Conservation (phyloP, 1,140 invertebrate genomes). For the Leucophenga varia region DNA sequence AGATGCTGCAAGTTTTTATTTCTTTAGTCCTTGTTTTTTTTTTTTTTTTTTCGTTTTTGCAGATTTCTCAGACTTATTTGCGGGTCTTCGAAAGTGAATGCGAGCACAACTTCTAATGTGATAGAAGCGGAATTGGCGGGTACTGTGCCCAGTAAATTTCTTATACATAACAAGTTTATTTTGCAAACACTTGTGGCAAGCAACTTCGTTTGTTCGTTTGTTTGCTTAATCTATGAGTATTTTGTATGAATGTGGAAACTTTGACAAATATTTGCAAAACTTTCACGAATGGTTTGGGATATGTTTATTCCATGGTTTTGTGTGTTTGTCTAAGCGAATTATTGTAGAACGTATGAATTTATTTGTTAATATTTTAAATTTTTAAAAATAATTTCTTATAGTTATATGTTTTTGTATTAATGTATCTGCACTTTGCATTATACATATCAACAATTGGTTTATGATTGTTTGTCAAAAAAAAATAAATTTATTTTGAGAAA, state of each 20-base stretch:
- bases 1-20: constrained; percentile 49
- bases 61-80: constrained; percentile 51
- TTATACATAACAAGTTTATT: constrained; percentile 51
- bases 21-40: too few relatives aligned
- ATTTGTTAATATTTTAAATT: too few relatives aligned
- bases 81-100: too few relatives aligned
- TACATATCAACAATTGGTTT: too few relatives aligned
- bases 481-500: too few relatives aligned
- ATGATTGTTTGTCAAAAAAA: too few relatives aligned
- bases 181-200: constrained; percentile 55
- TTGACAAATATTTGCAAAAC: constrained; percentile 52
- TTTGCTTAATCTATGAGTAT: constrained; percentile 50
- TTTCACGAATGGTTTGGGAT: constrained; percentile 36
- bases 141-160: constrained; percentile 37
- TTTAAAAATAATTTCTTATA: too few relatives aligned
- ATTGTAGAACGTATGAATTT: constrained; percentile 49
- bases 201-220: constrained; percentile 49
- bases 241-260: constrained; percentile 53
- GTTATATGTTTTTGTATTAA: too few relatives aligned
- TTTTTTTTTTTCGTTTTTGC: too few relatives aligned
- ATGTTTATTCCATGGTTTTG: too few relatives aligned
- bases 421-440: too few relatives aligned
- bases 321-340: not conserved
- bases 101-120: constrained; percentile 15
- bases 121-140: constrained; percentile 1